Evolutionary conservation across 2,113 vertebrate species (phyloP).

Genomic region (Manacus vitellinus): DNA sequence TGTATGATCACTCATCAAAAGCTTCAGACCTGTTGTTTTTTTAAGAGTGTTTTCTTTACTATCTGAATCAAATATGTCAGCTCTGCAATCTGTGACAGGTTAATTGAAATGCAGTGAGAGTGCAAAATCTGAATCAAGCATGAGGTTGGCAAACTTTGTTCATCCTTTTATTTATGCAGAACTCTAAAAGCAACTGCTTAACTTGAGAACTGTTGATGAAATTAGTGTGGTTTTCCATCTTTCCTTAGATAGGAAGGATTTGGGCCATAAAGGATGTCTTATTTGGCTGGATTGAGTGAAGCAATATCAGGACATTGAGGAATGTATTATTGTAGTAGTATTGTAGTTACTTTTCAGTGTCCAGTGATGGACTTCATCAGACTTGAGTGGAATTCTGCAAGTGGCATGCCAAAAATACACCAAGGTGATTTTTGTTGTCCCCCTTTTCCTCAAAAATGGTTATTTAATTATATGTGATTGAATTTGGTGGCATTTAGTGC

Average conservation of each 20-base stretch:
- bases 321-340: not conserved
- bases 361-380: not conserved
- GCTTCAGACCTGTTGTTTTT: conserved; percentile 21
- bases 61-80: conserved; percentile 28
- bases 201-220: not conserved
- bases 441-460: not conserved
- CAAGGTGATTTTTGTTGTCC: not conserved
- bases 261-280: not conserved
- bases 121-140: conserved; percentile 18
- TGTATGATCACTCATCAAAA: conserved; percentile 29
- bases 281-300: not conserved
- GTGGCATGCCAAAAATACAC: not conserved
- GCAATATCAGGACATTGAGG: not conserved
- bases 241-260: not conserved
- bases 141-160: conserved; percentile 40
- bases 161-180: not conserved
- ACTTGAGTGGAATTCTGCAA: not conserved
- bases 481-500: not conserved
- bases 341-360: not conserved
- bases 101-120: conserved; percentile 48
- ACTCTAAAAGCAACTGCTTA: not conserved
- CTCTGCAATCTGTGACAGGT: conserved; percentile 24
- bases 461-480: not conserved
- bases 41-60: conserved; percentile 24
- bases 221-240: not conserved